Evolutionary conservation across 2,113 vertebrate species (phyloP).

Genomic region (Formicarius rufipectus): DNA sequence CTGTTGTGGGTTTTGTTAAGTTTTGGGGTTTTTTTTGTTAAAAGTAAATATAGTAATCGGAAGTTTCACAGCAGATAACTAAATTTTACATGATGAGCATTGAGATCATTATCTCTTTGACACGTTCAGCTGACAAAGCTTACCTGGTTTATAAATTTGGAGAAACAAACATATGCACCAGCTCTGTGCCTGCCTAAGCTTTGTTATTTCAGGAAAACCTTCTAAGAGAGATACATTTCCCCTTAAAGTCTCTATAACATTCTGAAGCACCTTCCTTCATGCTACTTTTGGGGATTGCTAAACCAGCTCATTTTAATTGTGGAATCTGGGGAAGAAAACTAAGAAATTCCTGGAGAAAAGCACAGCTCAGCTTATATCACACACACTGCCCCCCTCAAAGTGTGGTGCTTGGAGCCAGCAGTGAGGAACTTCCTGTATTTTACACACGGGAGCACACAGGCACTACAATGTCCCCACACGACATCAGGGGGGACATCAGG

Average conservation of each 20-base stretch:
- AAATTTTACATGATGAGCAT: background rate
- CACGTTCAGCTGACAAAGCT: background rate
- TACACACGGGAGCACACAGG: background rate
- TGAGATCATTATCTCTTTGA: background rate
- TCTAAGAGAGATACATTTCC: fast-evolving
- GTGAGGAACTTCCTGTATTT: fast-evolving
- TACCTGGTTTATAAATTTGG: too few species aligned
- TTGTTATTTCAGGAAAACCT: background rate
- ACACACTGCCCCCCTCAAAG: too few species aligned
- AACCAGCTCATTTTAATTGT: background rate
- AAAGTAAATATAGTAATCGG: background rate
- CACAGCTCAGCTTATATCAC: too few species aligned
- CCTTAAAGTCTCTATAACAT: background rate
- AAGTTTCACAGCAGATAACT: background rate
- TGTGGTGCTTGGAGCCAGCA: background rate
- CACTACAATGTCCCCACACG: fast-evolving
- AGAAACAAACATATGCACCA: background rate
- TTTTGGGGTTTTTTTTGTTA: fast-evolving
- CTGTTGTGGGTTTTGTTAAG: too few species aligned
- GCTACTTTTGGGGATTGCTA: fast-evolving
- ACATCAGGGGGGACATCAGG: background rate
- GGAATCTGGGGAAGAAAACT: background rate
- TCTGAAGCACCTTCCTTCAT: background rate
- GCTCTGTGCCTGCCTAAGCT: background rate
- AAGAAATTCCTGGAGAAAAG: background rate